A percentile compares a stretch with the other conserved stretches of the same genome.
phyloP scores from a whole-genome alignment of 2,113 vertebrate genomes.

The Chunga burmeisteri region DNA sequence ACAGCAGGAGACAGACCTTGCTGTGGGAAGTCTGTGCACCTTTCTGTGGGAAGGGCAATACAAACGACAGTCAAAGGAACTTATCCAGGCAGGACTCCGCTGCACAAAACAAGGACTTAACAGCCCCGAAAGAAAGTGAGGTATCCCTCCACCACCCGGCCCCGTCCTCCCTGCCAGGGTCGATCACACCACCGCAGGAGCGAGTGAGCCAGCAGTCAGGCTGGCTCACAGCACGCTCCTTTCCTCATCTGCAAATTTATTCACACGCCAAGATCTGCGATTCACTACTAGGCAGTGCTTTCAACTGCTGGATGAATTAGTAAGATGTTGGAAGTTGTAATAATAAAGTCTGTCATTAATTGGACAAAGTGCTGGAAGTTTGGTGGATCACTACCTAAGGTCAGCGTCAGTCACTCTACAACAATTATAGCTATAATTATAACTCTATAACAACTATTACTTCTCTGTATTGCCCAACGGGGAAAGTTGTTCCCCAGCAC shows the following conservation, averaged over 20 bases:
- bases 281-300: not conserved
- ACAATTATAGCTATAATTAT: not conserved
- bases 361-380: not conserved
- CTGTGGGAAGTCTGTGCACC: not conserved
- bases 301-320: not conserved
- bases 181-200: not conserved
- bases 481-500: not conserved
- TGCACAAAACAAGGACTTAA: not conserved
- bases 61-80: not conserved
- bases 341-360: not conserved
- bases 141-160: not conserved
- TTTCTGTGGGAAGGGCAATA: not conserved
- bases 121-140: not conserved
- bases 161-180: not conserved
- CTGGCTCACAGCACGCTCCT: not conserved
- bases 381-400: not conserved
- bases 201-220: accelerated
- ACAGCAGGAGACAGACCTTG: not conserved
- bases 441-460: not conserved
- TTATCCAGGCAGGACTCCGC: not conserved
- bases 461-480: not conserved
- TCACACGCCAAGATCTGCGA: not conserved
- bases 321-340: not conserved
- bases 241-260: not conserved
- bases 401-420: not conserved